Percentiles rank a stretch among this genome's conserved stretches.
phyloP scores from a whole-genome alignment of 2,888 invertebrate genomes.

The Heliconius charithonia region DNA sequence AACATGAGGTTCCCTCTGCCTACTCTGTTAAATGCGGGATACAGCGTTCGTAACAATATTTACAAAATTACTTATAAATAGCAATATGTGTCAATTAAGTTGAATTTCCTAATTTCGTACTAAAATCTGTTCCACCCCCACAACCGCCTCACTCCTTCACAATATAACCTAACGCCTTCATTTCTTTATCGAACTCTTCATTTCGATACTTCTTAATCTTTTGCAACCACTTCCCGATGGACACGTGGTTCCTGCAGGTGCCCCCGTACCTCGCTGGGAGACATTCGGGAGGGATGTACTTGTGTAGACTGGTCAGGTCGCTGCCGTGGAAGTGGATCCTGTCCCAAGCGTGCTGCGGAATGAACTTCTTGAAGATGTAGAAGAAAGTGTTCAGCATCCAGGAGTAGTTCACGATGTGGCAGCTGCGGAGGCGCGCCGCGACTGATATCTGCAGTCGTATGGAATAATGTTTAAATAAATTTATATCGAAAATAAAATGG shows the following conservation, averaged over 20 bases:
- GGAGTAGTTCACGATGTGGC: slow-evolving; percentile 91
- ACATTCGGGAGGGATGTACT: slow-evolving; percentile 62
- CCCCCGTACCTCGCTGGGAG: slow-evolving; percentile 71
- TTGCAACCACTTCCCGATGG: slow-evolving; percentile 82
- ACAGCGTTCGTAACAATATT: neutral
- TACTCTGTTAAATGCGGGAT: neutral
- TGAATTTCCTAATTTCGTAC: neutral
- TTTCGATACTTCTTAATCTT: slow-evolving; percentile 80
- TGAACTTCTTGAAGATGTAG: slow-evolving; percentile 89
- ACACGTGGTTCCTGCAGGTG: slow-evolving; percentile 83
- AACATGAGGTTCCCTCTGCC: neutral
- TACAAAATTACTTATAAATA: too few relatives aligned
- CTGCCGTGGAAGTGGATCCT: slow-evolving; percentile 72
- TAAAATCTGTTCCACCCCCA: neutral
- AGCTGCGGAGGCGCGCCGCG: slow-evolving; percentile 86
- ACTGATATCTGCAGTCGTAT: slow-evolving; percentile 81
- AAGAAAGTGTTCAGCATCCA: slow-evolving; percentile 91
- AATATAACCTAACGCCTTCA: slow-evolving; percentile 86
- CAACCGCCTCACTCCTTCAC: slow-evolving; percentile 67
- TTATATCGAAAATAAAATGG: neutral
- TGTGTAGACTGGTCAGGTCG: slow-evolving; percentile 71
- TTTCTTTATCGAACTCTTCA: slow-evolving; percentile 83
- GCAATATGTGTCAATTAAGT: neutral
- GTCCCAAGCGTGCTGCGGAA: slow-evolving; percentile 85
- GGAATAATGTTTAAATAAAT: neutral